Conservation (phyloP, 2,888 invertebrate species). For the Diaphora mendica region DNA sequence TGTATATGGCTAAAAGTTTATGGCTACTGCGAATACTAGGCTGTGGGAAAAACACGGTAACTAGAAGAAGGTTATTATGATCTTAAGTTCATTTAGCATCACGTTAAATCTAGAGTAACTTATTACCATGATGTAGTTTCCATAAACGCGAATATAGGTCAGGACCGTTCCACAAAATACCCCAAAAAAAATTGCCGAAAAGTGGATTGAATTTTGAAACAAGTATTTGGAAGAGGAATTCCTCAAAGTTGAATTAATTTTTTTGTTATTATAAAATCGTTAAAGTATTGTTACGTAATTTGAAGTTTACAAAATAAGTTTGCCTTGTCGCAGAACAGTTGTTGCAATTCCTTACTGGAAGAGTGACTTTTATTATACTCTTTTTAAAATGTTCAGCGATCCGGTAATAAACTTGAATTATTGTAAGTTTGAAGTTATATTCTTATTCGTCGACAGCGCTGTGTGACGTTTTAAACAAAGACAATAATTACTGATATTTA, state of each 20-base stretch:
- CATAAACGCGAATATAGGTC: not conserved
- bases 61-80: not conserved
- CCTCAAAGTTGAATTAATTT: not conserved
- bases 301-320: not conserved
- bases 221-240: not conserved
- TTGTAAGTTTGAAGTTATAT: not conserved
- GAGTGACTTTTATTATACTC: not conserved
- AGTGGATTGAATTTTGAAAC: not conserved
- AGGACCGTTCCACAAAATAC: not conserved
- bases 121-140: not conserved
- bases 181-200: not conserved
- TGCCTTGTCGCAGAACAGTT: not conserved
- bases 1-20: not conserved
- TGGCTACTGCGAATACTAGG: not conserved
- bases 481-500: constrained; percentile 35
- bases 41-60: not conserved
- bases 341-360: not conserved
- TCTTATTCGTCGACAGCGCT: not conserved
- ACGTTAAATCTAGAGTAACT: not conserved
- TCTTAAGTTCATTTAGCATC: not conserved
- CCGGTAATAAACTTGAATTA: not conserved
- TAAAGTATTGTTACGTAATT: not conserved
- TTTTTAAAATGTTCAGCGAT: not conserved
- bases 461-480: constrained; percentile 7
- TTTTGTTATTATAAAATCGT: not conserved